These are phyloP conservation scores for Rhinichthys klamathensis DNA, from an alignment of 2,113 vertebrate species.

Conservation along the genomic window DNA sequence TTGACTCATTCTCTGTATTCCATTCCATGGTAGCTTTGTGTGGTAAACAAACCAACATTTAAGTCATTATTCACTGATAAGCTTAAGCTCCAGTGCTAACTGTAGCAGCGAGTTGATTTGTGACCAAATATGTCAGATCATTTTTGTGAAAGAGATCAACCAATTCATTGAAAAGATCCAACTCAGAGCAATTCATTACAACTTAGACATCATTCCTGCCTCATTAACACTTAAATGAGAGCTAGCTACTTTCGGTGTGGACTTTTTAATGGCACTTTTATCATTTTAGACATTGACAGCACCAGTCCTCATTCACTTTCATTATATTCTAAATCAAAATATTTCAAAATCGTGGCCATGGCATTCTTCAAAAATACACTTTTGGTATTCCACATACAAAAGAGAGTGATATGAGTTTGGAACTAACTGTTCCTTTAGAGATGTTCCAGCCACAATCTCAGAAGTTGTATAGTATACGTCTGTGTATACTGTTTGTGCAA, in stretches of 20 bases:
- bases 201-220: too few species aligned
- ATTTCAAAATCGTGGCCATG: not conserved
- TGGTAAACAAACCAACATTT: not conserved
- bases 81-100: not conserved
- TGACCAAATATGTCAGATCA: not conserved
- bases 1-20: not conserved
- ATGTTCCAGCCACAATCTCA: not conserved
- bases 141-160: not conserved
- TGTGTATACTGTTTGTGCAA: not conserved
- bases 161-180: not conserved
- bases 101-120: not conserved
- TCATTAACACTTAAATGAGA: not conserved
- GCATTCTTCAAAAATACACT: not conserved
- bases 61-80: not conserved
- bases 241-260: not conserved
- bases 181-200: too few species aligned
- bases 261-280: not conserved
- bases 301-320: not conserved
- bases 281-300: not conserved
- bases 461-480: constrained; percentile 2
- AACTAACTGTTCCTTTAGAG: not conserved
- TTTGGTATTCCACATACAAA: not conserved
- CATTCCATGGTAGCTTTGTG: not conserved
- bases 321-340: too few species aligned
- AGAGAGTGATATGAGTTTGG: not conserved